These are phyloP conservation scores for Eubucco bourcierii DNA, from an alignment of 2,113 vertebrate genomes.

Conservation along the genomic window DNA sequence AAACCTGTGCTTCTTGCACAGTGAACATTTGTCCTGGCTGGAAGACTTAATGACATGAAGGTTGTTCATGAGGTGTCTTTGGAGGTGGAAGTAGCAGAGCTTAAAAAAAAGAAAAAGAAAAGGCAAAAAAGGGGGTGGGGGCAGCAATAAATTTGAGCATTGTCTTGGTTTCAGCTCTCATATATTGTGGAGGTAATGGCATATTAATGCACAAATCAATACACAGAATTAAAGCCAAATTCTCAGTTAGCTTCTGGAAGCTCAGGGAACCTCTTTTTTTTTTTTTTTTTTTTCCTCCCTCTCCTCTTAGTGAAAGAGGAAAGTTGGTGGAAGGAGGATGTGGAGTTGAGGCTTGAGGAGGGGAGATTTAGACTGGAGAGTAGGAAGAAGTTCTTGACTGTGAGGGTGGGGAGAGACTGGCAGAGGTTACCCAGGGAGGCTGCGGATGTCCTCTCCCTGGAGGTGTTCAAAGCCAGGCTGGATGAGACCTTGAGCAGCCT, in stretches of 20 bases:
- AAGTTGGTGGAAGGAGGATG: background rate
- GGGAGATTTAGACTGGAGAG: too few relatives aligned
- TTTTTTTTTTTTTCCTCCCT: too few relatives aligned
- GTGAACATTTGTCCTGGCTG: background rate
- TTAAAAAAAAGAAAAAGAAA: background rate
- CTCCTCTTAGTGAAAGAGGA: background rate
- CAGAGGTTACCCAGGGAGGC: too few relatives aligned
- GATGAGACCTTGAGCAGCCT: too few relatives aligned
- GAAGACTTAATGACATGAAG: background rate
- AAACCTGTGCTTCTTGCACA: background rate
- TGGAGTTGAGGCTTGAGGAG: too few relatives aligned
- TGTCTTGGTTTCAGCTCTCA: background rate
- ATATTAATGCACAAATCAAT: conserved; percentile 58
- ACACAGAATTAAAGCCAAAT: background rate
- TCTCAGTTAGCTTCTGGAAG: background rate
- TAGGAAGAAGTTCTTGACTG: too few relatives aligned
- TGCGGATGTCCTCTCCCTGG: too few relatives aligned
- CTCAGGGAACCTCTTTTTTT: background rate
- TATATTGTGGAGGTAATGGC: conserved; percentile 23
- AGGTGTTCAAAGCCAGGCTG: too few relatives aligned
- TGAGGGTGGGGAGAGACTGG: too few relatives aligned
- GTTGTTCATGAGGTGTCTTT: background rate
- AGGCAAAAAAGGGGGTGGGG: too few relatives aligned
- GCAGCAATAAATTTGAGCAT: background rate
- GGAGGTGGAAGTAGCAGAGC: background rate